Evolutionary conservation across 1,140 invertebrate species (phyloP).

Genomic region (Drosophila nasuta): DNA sequence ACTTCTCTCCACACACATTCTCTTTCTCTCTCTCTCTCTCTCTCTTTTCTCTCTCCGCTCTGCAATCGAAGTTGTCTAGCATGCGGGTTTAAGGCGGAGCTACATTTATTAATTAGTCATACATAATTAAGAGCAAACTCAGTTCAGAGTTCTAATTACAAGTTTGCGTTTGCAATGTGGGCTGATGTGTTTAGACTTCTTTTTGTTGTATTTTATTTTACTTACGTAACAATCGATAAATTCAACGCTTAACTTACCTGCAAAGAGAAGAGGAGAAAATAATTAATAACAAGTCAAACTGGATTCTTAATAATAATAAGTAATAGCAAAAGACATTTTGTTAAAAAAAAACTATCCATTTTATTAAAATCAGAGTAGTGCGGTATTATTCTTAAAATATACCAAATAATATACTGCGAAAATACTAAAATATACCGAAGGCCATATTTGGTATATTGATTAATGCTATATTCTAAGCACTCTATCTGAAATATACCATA

Average conservation of each 20-base stretch:
- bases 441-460: too few species aligned
- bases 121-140: conserved; percentile 7
- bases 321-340: background rate
- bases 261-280: conserved; percentile 7
- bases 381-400: too few species aligned
- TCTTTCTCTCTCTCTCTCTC: too few species aligned
- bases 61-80: conserved; percentile 2
- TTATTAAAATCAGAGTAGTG: too few species aligned
- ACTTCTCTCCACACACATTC: background rate
- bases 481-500: too few species aligned
- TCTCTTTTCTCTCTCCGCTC: too few species aligned
- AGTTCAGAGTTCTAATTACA: conserved; percentile 24
- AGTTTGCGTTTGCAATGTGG: conserved; percentile 30
- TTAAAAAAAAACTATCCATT: too few species aligned
- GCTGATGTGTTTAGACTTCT: background rate
- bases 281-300: conserved; percentile 1
- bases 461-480: too few species aligned
- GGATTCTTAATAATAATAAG: background rate
- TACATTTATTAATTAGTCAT: conserved; percentile 41
- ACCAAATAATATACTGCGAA: too few species aligned
- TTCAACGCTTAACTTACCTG: conserved; percentile 56
- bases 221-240: conserved; percentile 3
- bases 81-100: conserved; percentile 24
- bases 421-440: too few species aligned
- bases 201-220: background rate